Evolutionary conservation across 2,888 invertebrate species (phyloP), one percentile per base, ranked within the genome.

Genomic region (Gymnoscelis rufifasciata): DNA sequence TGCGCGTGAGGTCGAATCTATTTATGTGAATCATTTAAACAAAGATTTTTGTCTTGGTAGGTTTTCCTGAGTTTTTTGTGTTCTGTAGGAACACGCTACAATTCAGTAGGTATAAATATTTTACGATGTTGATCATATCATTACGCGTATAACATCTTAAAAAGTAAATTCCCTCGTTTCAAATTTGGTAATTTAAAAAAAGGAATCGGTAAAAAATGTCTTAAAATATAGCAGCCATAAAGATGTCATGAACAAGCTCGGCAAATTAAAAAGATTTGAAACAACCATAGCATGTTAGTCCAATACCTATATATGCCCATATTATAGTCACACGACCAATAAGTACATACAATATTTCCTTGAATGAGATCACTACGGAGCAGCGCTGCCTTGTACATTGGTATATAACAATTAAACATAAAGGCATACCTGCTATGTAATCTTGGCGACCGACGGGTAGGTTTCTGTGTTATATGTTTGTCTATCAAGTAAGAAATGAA

Each of bases 1-100:
- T 74, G 83, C 67, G 50, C 66, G 56, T 71, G 71, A 86, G 87
- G 87, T 74, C 83, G 64, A 56, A 67, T 57, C 68, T 65, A 78
- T 80, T 80, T 77, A 58, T 64, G 54, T 54, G 56, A 61, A 56
- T 70, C n/a, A n/a, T n/a, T n/a, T 62, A 57, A 54, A 51, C 52
- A 62, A 54, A 57, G 60, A 60, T 53, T 50, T 49, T 26, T 39
- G 40, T 36, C 30, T 49, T 42, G 45, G 31, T 52, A 35, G 10
- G 19, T 23, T 47, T 54, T 52, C 51, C 51, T 52, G 47, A 30
- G 44, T 39, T 43, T 14, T 43, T 38, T 35, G 1, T 35, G 10
- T 35, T 35, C 7, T 15, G 7, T 35, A 3, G 19, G 2, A 19
- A 19, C 19, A 3, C 5, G 19, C n/a, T n/a, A n/a, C n/a, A n/a